Evolutionary conservation across 2,113 vertebrate genomes (phyloP), one percentile per base, ranked within the genome.

Genomic region (Pteronura brasiliensis): DNA sequence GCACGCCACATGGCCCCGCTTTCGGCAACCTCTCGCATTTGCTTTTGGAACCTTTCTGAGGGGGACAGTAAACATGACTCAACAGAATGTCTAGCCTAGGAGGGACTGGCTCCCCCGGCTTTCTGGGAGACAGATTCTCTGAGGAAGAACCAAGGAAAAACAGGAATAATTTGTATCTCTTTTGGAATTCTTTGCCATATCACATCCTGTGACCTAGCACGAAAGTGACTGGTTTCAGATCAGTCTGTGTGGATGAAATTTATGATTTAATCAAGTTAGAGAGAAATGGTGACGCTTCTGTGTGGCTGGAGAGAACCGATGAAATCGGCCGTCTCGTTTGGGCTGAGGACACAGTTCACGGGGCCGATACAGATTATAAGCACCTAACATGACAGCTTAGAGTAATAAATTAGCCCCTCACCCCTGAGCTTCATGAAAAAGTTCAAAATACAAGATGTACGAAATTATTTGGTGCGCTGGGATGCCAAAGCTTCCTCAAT

Each of bases 1-100:
- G 98, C 98, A 57, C 94, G 39, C 98, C 99, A 99, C 99, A 99
- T 99, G 99, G 93, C 98, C 98, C 98, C 98, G 98, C 97, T 57
- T 97, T 98, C 98, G 49, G 98, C 98, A 98, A 98, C 98, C 98
- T 98, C 98, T 97, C 94, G 87, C 97, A 94, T 97, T 98, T 98
- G 97, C 98, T 98, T 97, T 95, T 97, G 98, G 98, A 98, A 98
- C 77, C 95, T 97, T 98, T 96, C 86, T 97, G 94, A 96, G 79
- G 96, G 94, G 95, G 97, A 97, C 86, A 92, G 96, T 61, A 80
- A 97, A 97, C 42, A 98, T 95, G 98, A 97, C 97, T 98, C 91
- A 96, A 96, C 97, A 97, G 86, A 0, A 82, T 79, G 94, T 80
- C 29, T 97, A 96, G 85, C 84, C 8, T 95, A 91, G 81, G 97